Evolutionary conservation across 2,888 invertebrate species (phyloP).

Genomic region (Mesorhabditis sp.): DNA sequence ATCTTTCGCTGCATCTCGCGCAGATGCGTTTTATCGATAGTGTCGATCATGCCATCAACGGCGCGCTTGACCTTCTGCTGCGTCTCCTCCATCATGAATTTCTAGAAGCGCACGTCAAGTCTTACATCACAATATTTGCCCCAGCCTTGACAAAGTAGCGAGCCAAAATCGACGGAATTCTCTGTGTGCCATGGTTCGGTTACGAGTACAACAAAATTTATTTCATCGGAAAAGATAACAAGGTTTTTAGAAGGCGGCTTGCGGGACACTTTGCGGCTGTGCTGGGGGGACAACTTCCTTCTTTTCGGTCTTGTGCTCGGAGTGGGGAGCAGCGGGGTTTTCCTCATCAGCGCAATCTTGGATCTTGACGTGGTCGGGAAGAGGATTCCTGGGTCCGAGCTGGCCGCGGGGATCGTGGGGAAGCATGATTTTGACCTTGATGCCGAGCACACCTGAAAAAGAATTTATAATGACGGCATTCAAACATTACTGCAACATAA

Average conservation of each 20-base stretch:
- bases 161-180: background rate
- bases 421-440: constrained; percentile 96
- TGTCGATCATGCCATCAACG: constrained; percentile 46
- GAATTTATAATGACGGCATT: background rate
- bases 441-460: constrained; percentile 68
- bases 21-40: constrained; percentile 41
- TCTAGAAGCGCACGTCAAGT: background rate
- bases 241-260: constrained; percentile 13
- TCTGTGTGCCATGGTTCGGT: background rate
- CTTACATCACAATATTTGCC: background rate
- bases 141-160: background rate
- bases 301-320: constrained; percentile 54
- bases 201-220: constrained; percentile 14
- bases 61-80: constrained; percentile 37
- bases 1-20: constrained; percentile 49
- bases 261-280: constrained; percentile 9
- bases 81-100: constrained; percentile 1
- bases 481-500: no score
- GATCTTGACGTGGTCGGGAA: constrained; percentile 87
- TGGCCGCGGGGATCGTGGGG: constrained; percentile 97
- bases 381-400: constrained; percentile 91
- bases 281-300: constrained; percentile 14
- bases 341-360: constrained; percentile 91
- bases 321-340: constrained; percentile 45
- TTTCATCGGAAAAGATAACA: constrained; percentile 11